Base-by-base conservation (phyloP, 2,888 invertebrate species). In the Calameuta filiformis region DNA sequence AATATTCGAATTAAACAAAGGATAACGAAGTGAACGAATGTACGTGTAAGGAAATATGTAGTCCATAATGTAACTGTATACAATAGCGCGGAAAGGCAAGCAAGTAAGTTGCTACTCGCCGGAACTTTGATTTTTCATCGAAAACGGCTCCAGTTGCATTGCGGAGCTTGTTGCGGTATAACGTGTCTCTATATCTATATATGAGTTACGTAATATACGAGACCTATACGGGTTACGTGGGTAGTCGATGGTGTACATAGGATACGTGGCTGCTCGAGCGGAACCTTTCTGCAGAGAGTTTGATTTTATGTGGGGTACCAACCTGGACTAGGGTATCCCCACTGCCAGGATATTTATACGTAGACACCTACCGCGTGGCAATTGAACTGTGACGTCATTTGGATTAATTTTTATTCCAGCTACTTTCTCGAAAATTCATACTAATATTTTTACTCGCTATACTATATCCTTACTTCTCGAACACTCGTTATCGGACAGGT, bases 171-270 rank as follows among this genome's bases (percentile, higher is more conserved):
- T 69, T 69, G 77, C 35, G 31, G 34, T 34, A 71, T 34, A 34
- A 71, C 31, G 71, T 34, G 71, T 71, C 23, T 71, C 4, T 34
- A 71, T 34, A 34, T 12, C 12, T 71, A 71, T 71, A 71, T 33
- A 31, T 68, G 75, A 68, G 69, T 79, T 79, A 77, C 79, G 76
- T 79, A 79, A 79, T n/a, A 68, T 68, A 68, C 76, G 76, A 69
- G 76, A 23, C 69, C 76, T 31, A 35, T 73, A 73, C 74, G 76
- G 83, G 85, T 87, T 87, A 88, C 86, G 88, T 85, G 84, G 85
- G 85, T 82, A 83, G 83, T 76, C 76, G 81, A 81, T 82, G 77
- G 82, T 77, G 81, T 83, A 81, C 82, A 80, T 82, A 79, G 83
- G 84, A 84, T 82, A 84, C 83, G 85, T 81, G 85, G 81, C 83